Evolutionary conservation across 2,888 invertebrate species (phyloP).

Genomic region (Cephus nigrinus): DNA sequence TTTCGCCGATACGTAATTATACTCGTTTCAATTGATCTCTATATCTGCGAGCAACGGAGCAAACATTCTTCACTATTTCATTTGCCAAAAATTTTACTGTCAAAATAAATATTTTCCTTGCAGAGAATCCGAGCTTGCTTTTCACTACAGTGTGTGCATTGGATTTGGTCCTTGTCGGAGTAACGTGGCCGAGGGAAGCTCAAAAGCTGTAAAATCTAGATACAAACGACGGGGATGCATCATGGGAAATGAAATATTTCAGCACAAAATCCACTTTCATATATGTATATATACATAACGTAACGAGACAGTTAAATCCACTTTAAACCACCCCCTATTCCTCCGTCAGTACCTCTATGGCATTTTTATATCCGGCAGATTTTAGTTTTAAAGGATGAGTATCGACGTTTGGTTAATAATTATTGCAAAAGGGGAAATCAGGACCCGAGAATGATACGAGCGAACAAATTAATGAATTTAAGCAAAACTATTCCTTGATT

Average conservation of each 20-base stretch:
- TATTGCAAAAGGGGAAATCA: not conserved
- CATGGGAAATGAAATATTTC: not conserved
- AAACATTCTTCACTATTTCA: not conserved
- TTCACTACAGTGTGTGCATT: not conserved
- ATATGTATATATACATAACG: not conserved
- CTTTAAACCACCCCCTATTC: not conserved
- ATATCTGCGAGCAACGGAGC: too few species aligned
- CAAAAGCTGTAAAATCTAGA: not conserved
- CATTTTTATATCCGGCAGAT: not conserved
- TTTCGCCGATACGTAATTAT: not conserved
- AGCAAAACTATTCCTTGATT: not conserved
- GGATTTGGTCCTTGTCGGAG: not conserved
- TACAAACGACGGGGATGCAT: not conserved
- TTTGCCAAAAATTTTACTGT: not conserved
- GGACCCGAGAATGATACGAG: not conserved
- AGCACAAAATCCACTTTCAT: not conserved
- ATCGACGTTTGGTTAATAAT: not conserved
- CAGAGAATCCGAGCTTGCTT: not conserved
- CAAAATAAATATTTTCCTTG: not conserved
- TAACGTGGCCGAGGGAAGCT: not conserved
- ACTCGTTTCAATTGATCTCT: not conserved
- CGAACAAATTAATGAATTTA: not conserved
- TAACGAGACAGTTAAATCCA: not conserved
- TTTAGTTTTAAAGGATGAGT: not conserved
- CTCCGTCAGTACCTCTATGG: not conserved